Evolutionary conservation across 2,797 vertebrate genomes (phyloP).

Genomic region (Hoplostethus mediterraneus): DNA sequence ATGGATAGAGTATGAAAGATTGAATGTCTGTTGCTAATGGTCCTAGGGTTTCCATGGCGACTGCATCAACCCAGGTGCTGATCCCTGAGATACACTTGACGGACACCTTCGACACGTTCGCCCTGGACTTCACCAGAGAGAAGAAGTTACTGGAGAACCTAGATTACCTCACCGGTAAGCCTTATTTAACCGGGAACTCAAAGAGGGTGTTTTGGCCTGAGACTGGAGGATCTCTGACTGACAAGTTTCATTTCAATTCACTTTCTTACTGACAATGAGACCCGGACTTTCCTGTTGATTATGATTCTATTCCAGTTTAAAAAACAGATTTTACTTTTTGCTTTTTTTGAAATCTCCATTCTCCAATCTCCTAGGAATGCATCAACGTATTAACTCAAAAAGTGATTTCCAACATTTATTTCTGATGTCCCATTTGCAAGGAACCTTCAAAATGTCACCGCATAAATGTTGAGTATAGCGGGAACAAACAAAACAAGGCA

Average conservation of each 20-base stretch:
- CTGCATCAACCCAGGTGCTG: conserved; percentile 97
- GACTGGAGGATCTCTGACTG: too few species aligned
- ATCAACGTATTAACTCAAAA: conserved; percentile 33
- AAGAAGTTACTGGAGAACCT: conserved; percentile 98
- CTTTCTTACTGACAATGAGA: conserved; percentile 2
- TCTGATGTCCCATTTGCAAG: conserved; percentile 33
- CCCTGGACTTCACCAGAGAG: conserved; percentile 97
- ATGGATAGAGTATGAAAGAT: too few species aligned
- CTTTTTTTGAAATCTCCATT: conserved; percentile 33
- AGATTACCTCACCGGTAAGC: conserved; percentile 97
- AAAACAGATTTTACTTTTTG: conserved; percentile 10
- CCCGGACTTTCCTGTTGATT: conserved; percentile 22
- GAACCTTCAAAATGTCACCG: conserved; percentile 42
- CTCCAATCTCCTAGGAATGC: conserved; percentile 23
- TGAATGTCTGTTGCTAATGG: neutral
- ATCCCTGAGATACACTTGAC: conserved; percentile 98
- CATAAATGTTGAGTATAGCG: conserved; percentile 30
- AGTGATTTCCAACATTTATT: conserved; percentile 54
- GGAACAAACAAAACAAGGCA: conserved; percentile 25
- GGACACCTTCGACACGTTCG: conserved; percentile 96
- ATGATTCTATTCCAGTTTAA: neutral
- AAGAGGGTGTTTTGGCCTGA: too few species aligned
- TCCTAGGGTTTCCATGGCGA: conserved; percentile 97
- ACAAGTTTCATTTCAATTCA: too few species aligned
- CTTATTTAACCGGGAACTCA: neutral